phyloP scores from a whole-genome alignment of 1,140 invertebrate species.

The Dendroctonus valens region DNA sequence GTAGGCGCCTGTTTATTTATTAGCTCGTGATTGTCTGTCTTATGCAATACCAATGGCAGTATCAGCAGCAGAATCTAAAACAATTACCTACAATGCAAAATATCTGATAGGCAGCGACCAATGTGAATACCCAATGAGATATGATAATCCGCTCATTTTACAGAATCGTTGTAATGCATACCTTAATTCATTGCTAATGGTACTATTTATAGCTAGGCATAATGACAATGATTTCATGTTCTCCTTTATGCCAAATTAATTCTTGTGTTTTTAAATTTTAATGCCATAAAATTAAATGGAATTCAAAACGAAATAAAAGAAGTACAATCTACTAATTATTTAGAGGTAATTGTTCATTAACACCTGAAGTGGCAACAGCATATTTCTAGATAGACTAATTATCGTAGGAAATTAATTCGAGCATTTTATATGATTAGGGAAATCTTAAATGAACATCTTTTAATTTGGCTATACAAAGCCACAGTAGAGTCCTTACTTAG shows the following conservation, averaged over 20 bases:
- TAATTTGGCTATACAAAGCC: neutral
- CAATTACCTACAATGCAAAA: conserved; percentile 6
- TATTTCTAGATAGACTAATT: conserved; percentile 4
- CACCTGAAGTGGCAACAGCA: conserved; percentile 1
- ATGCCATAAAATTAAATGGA: conserved; percentile 8
- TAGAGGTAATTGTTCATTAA: conserved; percentile 5
- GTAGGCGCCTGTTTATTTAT: conserved; percentile 9
- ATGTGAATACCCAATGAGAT: conserved; percentile 3
- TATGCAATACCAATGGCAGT: conserved; percentile 12
- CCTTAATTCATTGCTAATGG: too few species aligned
- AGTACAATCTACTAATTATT: conserved; percentile 5
- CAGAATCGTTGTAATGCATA: conserved; percentile 1
- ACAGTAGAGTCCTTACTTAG: neutral
- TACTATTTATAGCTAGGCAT: too few species aligned
- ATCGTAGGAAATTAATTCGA: conserved; percentile 7
- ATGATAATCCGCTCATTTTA: neutral
- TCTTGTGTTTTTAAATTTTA: neutral
- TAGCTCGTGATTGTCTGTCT: conserved; percentile 1
- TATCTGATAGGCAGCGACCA: conserved; percentile 5
- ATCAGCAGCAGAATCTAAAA: conserved; percentile 11
- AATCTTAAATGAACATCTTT: conserved; percentile 12
- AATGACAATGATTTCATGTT: too few species aligned
- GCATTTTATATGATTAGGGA: conserved; percentile 12
- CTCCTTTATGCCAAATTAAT: too few species aligned
- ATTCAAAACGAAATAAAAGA: conserved; percentile 12